A percentile compares a stretch with the other conserved stretches of the same genome.
Conservation (phyloP, 1,140 invertebrate species). For the Caenorhabditis tropicalis region DNA sequence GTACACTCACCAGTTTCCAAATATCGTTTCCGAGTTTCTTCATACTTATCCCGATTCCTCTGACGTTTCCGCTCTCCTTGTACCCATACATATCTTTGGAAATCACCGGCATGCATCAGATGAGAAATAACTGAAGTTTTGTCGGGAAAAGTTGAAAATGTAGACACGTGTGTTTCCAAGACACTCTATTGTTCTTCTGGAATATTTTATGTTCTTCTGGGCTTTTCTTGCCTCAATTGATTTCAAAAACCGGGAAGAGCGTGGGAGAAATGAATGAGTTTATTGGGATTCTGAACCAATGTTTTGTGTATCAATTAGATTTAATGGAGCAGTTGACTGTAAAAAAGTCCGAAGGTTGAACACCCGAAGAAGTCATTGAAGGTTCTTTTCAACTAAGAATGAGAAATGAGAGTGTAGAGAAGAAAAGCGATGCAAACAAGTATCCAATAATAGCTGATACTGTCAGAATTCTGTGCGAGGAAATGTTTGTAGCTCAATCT, state of each 20-base stretch:
- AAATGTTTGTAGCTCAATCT: not conserved
- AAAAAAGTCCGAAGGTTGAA: too few relatives aligned
- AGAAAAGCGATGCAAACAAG: not conserved
- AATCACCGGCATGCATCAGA: constrained; percentile 9
- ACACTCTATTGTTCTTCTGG: not conserved
- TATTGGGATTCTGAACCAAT: too few relatives aligned
- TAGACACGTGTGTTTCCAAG: not conserved
- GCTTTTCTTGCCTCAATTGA: not conserved
- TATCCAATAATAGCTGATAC: not conserved
- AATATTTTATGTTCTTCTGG: not conserved
- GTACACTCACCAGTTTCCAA: not conserved
- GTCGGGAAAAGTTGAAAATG: not conserved
- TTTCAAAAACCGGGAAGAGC: not conserved
- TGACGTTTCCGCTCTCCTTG: not conserved
- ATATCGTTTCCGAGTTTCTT: not conserved
- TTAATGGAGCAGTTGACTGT: too few relatives aligned
- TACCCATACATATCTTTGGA: constrained; percentile 35
- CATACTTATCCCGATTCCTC: constrained; percentile 2
- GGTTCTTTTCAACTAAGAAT: not conserved
- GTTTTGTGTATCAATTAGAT: too few relatives aligned
- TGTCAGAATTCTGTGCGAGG: not conserved
- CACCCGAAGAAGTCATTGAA: too few relatives aligned
- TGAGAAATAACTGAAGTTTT: not conserved
- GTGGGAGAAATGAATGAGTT: not conserved
- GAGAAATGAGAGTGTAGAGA: not conserved